phyloP scores from a whole-genome alignment of 2,113 vertebrate genomes.

The Lepisosteus oculatus region DNA sequence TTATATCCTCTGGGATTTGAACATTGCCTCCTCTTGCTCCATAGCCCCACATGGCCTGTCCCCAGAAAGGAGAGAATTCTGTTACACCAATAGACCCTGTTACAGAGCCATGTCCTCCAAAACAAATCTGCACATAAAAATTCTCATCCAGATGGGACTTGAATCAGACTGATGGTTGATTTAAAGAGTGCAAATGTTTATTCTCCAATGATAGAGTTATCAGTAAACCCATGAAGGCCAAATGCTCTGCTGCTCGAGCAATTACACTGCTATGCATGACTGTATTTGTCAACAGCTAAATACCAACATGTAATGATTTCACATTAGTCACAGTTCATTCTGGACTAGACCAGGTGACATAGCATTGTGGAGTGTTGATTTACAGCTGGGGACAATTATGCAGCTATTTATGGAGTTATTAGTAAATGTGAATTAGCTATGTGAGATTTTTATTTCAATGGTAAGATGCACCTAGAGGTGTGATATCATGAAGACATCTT shows the following conservation, averaged over 20 bases:
- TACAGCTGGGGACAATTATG: constrained; percentile 5
- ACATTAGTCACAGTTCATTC: constrained; percentile 3
- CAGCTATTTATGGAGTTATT: constrained; percentile 9
- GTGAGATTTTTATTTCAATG: constrained; percentile 4
- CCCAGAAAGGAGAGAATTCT: too few species aligned
- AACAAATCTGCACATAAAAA: background rate
- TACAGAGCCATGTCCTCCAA: background rate
- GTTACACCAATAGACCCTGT: too few species aligned
- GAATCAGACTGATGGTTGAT: background rate
- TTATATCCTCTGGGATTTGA: too few species aligned
- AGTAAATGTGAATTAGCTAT: background rate
- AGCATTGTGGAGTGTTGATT: constrained; percentile 7
- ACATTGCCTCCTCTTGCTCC: too few species aligned
- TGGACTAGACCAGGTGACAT: background rate
- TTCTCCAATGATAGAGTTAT: background rate
- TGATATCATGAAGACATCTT: constrained; percentile 6
- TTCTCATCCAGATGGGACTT: too few species aligned
- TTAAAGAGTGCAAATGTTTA: background rate
- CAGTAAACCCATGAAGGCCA: background rate
- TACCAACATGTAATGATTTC: background rate
- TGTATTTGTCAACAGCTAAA: constrained; percentile 9
- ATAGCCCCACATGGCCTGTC: too few species aligned
- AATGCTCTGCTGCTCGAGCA: background rate
- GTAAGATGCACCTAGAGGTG: background rate
- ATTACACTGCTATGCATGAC: background rate